Conservation (phyloP, 1,140 invertebrate genomes). For the Rhagoletis pomonella region DNA sequence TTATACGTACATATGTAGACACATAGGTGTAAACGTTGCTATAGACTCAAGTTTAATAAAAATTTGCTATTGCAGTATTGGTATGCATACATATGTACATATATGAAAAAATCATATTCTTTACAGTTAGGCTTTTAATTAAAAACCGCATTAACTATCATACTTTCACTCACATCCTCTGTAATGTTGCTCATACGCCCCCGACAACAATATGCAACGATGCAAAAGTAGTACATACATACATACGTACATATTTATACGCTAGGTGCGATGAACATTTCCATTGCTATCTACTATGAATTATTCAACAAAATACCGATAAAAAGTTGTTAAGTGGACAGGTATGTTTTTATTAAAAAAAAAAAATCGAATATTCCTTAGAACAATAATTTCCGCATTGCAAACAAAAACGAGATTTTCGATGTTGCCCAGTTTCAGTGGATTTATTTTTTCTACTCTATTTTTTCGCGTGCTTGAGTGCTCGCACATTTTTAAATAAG, state of each 20-base stretch:
- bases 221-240: neutral
- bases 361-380: neutral
- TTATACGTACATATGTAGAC: too few species aligned
- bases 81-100: too few species aligned
- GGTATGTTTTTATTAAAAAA: slow-evolving; percentile 2
- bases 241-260: neutral
- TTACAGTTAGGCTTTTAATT: neutral
- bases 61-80: too few species aligned
- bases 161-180: neutral
- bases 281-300: neutral
- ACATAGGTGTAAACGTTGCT: too few species aligned
- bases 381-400: slow-evolving; percentile 18
- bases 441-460: neutral
- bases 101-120: too few species aligned
- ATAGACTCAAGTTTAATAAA: too few species aligned
- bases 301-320: neutral
- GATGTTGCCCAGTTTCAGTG: neutral
- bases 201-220: neutral
- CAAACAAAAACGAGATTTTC: neutral
- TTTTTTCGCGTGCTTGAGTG: neutral
- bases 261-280: neutral
- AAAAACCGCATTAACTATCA: neutral
- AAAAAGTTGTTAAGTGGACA: slow-evolving; percentile 16
- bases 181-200: slow-evolving; percentile 40
- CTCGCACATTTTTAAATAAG: neutral